Evolutionary conservation across 2,888 invertebrate species (phyloP), one percentile per base, ranked within the genome.

Genomic region (Invenusta paracnida): DNA sequence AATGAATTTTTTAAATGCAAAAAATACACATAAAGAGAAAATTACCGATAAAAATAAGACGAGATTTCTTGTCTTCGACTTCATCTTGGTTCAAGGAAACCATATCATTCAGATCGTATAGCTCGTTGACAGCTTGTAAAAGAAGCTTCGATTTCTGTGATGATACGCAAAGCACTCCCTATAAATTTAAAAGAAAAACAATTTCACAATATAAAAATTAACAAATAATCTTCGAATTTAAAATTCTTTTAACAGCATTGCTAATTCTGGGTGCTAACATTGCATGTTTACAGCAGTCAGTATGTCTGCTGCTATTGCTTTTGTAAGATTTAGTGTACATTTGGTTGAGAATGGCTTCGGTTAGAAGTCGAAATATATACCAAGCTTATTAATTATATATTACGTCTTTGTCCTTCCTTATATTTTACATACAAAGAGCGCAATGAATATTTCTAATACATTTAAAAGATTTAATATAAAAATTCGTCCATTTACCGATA

Each of bases 91-190:
- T 73, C 73, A 5, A 73, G 2, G 73, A 73, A 13, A 13, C 73
- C 2, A 73, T 23, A 13, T 23, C 73, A 25, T 73, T 73, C 2
- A 73, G 73, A 25, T 73, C 73, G 25, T 73, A 73, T 25, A 73
- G 73, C 25, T 73, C 73, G 25, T 73, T 73, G 73, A 73, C 73
- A 73, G 73, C 73, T 23, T 73, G 73, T n/a, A 73, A 23, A 13
- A 73, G 27, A 25, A 73, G 11, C 17, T 48, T 48, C 11, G 48
- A 48, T 5, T 17, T 48, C 48, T 48, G 48, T 48, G 11, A 5
- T 5, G 48, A 48, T 5, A 48, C 17, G 48, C 17, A 11, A 17
- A 48, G 48, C 48, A 48, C 48, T 11, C 48, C 48, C 48, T 48
- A 48, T 48, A 17, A 48, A 48, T 48, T 48, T 11, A 48, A 48